A percentile compares a stretch with the other conserved stretches of the same genome.
Evolutionary conservation across 2,888 invertebrate genomes (phyloP).

Genomic region (Drosophila percnosoma): DNA sequence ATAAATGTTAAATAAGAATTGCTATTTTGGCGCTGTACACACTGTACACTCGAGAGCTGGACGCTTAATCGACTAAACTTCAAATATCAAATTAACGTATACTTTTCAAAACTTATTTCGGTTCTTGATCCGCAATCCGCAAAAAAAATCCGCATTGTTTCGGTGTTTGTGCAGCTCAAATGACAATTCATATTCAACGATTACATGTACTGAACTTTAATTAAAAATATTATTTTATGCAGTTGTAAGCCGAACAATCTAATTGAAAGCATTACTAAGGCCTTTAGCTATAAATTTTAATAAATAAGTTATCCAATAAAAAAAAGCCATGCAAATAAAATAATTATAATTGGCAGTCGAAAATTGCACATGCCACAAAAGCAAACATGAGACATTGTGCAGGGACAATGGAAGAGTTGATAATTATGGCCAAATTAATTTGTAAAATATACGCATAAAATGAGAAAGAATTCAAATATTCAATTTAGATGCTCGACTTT

Average conservation of each 20-base stretch:
- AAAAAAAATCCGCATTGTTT: too few species aligned
- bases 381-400: neutral
- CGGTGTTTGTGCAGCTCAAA: neutral
- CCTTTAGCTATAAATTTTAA: neutral
- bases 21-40: neutral
- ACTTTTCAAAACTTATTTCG: neutral
- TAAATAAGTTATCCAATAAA: neutral
- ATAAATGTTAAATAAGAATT: neutral
- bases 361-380: neutral
- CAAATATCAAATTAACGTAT: neutral
- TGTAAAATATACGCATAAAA: neutral
- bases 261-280: neutral
- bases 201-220: neutral
- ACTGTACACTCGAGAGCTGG: neutral
- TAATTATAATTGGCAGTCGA: neutral
- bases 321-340: neutral
- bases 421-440: neutral
- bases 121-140: neutral
- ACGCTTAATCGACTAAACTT: neutral
- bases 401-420: neutral
- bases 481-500: constrained; percentile 12
- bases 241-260: neutral
- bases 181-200: neutral
- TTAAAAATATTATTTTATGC: neutral
- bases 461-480: constrained; percentile 27